phyloP scores from a whole-genome alignment of 2,113 vertebrate genomes.

The Regulus satrapa region DNA sequence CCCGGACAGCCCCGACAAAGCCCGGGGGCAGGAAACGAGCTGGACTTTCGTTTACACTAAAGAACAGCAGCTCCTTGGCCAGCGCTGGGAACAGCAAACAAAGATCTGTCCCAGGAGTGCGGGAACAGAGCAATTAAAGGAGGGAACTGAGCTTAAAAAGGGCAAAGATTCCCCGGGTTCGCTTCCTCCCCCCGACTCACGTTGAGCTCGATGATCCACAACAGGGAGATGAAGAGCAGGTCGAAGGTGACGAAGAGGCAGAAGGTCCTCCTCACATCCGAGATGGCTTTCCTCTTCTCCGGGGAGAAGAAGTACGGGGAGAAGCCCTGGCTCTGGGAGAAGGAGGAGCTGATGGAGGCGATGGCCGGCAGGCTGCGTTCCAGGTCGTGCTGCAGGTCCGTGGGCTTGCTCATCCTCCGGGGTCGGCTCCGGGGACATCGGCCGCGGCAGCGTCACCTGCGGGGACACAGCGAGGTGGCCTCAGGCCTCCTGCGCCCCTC shows the following conservation, averaged over 20 bases:
- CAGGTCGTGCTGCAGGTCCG: conserved; percentile 75
- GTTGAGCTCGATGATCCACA: conserved; percentile 97
- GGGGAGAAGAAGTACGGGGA: conserved; percentile 71
- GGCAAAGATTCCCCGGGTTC: not conserved
- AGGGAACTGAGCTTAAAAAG: not conserved
- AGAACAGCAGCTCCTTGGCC: not conserved
- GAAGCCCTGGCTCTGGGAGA: conserved; percentile 79
- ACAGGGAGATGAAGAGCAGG: conserved; percentile 91
- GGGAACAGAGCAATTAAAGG: not conserved
- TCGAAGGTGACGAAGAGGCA: conserved; percentile 98
- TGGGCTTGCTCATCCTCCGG: conserved; percentile 72
- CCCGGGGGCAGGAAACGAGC: not conserved
- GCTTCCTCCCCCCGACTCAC: conserved; percentile 66
- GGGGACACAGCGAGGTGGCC: not conserved
- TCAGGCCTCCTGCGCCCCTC: not conserved
- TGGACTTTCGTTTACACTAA: not conserved
- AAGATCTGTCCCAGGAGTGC: not conserved
- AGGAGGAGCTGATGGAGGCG: conserved; percentile 84
- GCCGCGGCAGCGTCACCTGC: not conserved
- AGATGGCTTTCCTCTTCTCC: conserved; percentile 81
- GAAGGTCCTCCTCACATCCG: conserved; percentile 96
- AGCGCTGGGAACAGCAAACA: conserved; percentile 38
- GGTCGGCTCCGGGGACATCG: not conserved
- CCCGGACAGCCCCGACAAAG: not conserved
- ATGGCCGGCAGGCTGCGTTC: conserved; percentile 88